Evolutionary conservation across 2,113 vertebrate species (phyloP).

Genomic region (Brevimyrus niger): DNA sequence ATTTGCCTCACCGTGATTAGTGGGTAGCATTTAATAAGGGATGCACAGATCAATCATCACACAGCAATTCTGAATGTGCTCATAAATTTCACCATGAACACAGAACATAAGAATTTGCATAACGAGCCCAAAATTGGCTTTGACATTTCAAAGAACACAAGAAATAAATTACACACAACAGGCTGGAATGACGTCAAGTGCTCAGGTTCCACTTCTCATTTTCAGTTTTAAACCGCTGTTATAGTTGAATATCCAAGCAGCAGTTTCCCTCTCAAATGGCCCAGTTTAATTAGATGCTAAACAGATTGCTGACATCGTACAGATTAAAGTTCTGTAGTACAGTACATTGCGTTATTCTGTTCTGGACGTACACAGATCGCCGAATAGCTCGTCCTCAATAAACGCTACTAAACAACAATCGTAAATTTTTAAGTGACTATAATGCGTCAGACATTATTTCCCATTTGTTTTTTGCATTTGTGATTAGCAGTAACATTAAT

Average conservation of each 20-base stretch:
- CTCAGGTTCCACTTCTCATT: background rate
- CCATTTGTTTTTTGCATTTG: too few species aligned
- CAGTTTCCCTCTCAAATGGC: background rate
- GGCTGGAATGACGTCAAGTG: background rate
- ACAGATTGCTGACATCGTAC: background rate
- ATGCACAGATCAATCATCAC: background rate
- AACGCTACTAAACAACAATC: background rate
- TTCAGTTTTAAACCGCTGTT: background rate
- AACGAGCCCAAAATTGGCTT: background rate
- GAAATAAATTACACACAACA: background rate
- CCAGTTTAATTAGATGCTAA: background rate
- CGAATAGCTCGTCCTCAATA: background rate
- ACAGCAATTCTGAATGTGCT: background rate
- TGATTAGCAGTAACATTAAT: too few species aligned
- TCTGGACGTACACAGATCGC: background rate
- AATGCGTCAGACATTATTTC: too few species aligned
- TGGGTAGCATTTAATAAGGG: background rate
- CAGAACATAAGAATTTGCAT: background rate
- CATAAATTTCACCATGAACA: background rate
- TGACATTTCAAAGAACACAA: background rate
- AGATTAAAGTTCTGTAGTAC: background rate
- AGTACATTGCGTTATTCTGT: background rate
- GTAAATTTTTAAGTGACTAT: too few species aligned
- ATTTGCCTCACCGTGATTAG: background rate
- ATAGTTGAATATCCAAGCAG: background rate